Base-by-base conservation (phyloP, 2,888 invertebrate genomes). In the Napeogenes sylphis region DNA sequence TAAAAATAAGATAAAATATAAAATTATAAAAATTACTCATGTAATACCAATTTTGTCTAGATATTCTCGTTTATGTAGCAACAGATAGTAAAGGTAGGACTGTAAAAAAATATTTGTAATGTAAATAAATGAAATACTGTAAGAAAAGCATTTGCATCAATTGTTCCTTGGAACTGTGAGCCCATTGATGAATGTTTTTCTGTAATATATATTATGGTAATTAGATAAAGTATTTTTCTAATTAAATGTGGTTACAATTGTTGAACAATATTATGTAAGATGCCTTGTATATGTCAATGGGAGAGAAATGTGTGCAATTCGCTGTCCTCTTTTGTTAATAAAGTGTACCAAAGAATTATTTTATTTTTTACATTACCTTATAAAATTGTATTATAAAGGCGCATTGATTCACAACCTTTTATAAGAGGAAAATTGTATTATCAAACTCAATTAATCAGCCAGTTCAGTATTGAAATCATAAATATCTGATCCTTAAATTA, bases 181-280 rank as follows among this genome's bases (percentile, higher is more conserved):
- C 89, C 89, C 89, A 75, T 87, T 89, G 89, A 79, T 76, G 79
- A 67, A 81, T 80, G 81, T 85, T 89, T 88, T 87, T 84, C 83
- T 71, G 58, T 68, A 61, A 42, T 12, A 61, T 47, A n/a, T 46
- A 53, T 54, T 45, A 47, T 46, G 65, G 46, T 55, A n/a, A 61
- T 68, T 66, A 54, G 67, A 63, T 65, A 70, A 67, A 70, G 64
- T 77, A 75, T 76, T 79, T 78, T 76, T 76, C 66, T 73, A 73
- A 75, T 62, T 73, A 65, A 62, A 59, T 63, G 55, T 66, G 72
- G 71, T 74, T 74, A 70, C 76, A 75, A 71, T 69, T 68, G 64
- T 70, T 66, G 65, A 68, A 32, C 65, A 56, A 57, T 14, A 10
- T 30, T 51, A 63, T 55, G 56, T 65, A 55, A 72, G 75, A 75